Evolutionary conservation across 2,113 vertebrate species (phyloP).

Genomic region (Corvus cornix): DNA sequence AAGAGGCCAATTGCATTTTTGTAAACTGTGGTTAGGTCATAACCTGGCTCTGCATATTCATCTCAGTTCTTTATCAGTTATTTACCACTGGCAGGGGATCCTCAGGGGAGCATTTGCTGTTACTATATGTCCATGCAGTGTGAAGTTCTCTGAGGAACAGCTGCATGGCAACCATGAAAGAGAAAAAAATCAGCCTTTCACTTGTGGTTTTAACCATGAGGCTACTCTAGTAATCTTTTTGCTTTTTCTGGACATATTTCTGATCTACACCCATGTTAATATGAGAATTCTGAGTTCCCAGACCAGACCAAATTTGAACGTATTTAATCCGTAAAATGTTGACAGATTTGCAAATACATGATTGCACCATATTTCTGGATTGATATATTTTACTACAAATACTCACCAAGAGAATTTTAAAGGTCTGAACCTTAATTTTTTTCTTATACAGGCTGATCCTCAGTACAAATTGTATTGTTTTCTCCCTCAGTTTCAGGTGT

Average conservation of each 20-base stretch:
- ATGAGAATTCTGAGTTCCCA: neutral
- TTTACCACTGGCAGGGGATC: neutral
- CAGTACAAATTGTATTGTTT: neutral
- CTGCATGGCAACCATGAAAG: neutral
- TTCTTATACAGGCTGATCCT: accelerated
- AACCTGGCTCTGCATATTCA: neutral
- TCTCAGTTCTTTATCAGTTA: neutral
- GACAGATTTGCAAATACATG: neutral
- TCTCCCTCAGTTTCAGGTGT: neutral
- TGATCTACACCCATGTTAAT: neutral
- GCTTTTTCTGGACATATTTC: neutral
- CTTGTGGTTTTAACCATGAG: neutral
- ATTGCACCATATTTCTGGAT: neutral
- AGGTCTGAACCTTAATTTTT: neutral
- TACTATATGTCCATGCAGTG: accelerated
- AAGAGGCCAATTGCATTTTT: neutral
- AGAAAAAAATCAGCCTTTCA: neutral
- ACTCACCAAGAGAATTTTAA: neutral
- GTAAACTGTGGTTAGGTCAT: neutral
- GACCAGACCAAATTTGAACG: neutral
- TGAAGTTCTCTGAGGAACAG: neutral
- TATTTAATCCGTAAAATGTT: neutral
- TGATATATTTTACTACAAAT: neutral
- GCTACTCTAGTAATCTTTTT: neutral
- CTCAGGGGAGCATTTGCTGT: neutral